phyloP scores from a whole-genome alignment of 2,797 vertebrate genomes.

The Pseudochirops cupreus region DNA sequence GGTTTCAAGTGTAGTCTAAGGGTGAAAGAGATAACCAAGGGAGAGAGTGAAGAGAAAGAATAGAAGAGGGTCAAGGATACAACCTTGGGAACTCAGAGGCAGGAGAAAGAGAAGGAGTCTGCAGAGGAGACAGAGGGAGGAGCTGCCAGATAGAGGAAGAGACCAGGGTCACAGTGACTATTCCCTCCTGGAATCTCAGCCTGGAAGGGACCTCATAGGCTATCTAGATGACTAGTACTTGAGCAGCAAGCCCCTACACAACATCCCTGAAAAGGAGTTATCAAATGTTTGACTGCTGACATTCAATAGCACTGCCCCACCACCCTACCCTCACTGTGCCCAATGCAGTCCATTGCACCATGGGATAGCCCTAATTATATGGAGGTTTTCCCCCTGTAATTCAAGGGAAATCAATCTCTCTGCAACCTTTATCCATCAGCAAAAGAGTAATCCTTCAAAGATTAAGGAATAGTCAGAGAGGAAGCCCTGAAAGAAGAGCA shows the following conservation, averaged over 20 bases:
- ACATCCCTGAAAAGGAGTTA: neutral
- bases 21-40: constrained; percentile 87
- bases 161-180: neutral
- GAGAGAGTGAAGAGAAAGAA: neutral
- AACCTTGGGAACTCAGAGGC: neutral
- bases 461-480: neutral
- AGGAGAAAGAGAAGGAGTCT: neutral
- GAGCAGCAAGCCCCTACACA: neutral
- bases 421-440: neutral
- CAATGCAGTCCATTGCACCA: no score
- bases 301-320: neutral
- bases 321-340: neutral
- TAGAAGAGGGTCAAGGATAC: neutral
- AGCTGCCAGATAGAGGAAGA: no score
- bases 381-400: neutral
- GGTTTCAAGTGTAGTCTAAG: constrained; percentile 92
- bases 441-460: neutral
- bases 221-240: neutral
- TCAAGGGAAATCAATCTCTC: neutral
- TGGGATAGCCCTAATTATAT: neutral
- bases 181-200: neutral
- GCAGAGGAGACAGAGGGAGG: neutral
- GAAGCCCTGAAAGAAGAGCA: no score
- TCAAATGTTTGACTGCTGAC: neutral
- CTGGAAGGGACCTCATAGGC: neutral